phyloP scores from a whole-genome alignment of 2,888 invertebrate species.

The Platypus cylindrus region DNA sequence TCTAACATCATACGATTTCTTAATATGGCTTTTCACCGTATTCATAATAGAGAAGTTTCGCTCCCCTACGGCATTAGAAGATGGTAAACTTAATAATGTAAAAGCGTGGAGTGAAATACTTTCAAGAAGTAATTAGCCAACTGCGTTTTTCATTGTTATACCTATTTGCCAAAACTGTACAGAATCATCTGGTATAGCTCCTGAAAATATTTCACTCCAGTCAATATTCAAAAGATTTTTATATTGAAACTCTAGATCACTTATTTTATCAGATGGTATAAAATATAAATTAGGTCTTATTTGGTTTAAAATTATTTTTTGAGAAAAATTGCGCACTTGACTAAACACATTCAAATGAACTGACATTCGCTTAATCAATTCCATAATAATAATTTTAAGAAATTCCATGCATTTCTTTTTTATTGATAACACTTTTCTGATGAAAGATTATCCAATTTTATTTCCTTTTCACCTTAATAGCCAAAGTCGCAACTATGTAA shows the following conservation, averaged over 20 bases:
- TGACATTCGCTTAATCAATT: background rate
- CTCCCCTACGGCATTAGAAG: slow-evolving; percentile 8
- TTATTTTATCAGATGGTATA: slow-evolving; percentile 1
- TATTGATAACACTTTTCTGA: background rate
- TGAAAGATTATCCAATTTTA: background rate
- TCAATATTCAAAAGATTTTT: slow-evolving; percentile 4
- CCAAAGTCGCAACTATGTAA: background rate
- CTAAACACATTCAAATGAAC: background rate
- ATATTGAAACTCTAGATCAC: slow-evolving; percentile 5
- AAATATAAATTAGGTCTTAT: slow-evolving; percentile 2
- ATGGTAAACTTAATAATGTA: slow-evolving; percentile 6
- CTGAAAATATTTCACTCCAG: slow-evolving; percentile 6
- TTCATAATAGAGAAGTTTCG: slow-evolving; percentile 11
- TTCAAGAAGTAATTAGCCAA: slow-evolving; percentile 1
- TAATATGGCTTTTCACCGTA: slow-evolving; percentile 7
- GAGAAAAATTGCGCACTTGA: background rate
- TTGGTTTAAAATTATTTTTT: background rate
- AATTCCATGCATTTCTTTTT: background rate
- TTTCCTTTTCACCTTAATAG: background rate
- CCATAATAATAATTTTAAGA: background rate
- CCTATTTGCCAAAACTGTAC: slow-evolving; percentile 7
- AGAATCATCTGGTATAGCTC: slow-evolving; percentile 4
- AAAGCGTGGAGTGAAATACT: slow-evolving; percentile 6
- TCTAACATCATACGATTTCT: too few relatives aligned
- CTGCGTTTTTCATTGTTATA: slow-evolving; percentile 6